phyloP scores from a whole-genome alignment of 2,888 invertebrate species.

The Netelia inedita region DNA sequence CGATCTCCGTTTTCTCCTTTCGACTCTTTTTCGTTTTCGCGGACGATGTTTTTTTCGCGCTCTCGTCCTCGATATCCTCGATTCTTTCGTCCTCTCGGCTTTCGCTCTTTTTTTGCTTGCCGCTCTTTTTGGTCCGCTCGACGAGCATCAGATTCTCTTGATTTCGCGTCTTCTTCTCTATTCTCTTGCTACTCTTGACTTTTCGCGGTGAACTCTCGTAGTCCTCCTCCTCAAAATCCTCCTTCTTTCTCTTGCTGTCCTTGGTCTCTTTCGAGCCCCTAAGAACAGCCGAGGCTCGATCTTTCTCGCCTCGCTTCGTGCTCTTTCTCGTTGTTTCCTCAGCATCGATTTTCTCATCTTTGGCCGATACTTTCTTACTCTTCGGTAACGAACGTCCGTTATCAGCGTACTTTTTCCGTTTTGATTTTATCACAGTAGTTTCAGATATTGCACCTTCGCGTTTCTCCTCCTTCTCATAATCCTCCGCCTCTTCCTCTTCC shows the following conservation, averaged over 20 bases:
- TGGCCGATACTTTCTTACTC: conserved; percentile 80
- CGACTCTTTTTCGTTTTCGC: conserved; percentile 84
- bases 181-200: conserved; percentile 79
- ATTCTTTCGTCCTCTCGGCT: conserved; percentile 68
- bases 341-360: conserved; percentile 76
- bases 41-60: conserved; percentile 78
- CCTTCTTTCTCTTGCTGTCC: conserved; percentile 79
- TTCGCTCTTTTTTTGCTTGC: conserved; percentile 77
- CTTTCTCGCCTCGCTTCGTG: conserved; percentile 71
- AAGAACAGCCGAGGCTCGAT: conserved; percentile 65
- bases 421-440: conserved; percentile 81
- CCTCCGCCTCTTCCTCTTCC: conserved; percentile 73
- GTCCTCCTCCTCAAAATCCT: conserved; percentile 80
- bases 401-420: conserved; percentile 79
- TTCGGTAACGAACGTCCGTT: conserved; percentile 79
- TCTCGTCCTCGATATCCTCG: conserved; percentile 74
- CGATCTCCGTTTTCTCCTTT: conserved; percentile 72
- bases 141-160: conserved; percentile 66
- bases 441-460: conserved; percentile 81
- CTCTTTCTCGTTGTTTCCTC: conserved; percentile 75
- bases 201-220: conserved; percentile 78
- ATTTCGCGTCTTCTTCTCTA: conserved; percentile 76
- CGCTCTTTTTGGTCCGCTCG: conserved; percentile 77
- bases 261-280: conserved; percentile 77
- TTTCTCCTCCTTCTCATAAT: conserved; percentile 74